Evolutionary conservation across 2,113 vertebrate species (phyloP), one percentile per base, ranked within the genome.

Genomic region (Thunnus maccoyii): DNA sequence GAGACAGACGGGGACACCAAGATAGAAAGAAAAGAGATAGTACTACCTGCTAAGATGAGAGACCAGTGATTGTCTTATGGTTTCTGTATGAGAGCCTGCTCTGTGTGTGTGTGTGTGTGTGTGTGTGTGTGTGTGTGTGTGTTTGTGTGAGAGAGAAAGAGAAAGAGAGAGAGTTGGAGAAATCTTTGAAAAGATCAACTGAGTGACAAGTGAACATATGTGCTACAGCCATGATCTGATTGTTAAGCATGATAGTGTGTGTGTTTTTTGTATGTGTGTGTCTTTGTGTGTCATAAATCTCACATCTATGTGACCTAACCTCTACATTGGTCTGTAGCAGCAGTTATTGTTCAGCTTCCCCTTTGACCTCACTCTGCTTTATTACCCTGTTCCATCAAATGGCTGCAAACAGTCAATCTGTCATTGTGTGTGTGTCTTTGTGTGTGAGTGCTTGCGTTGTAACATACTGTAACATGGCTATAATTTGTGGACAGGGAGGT

Each of bases 281-380:
- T 80, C 51, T 58, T 14, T 62, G 16, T 77, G 18, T 55, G 62
- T 72, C 69, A 84, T 90, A 84, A 81, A 88, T 79, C 60, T 22
- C 22, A 52, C 64, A 50, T 76, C 36, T 55, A 25, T 76, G 63
- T 72, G 63, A 55, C 68, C 17, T n/a, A 27, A 25, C 9, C 48
- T 55, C 63, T 30, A 69, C 66, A 51, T 64, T 78, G 72, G 30
- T 77, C 85, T 72, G 61, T 74, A 47, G 63, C 86, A 70, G 22
- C 77, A 67, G 69, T 71, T 83, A 88, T 86, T 92, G 87, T 78
- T 87, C 66, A 78, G 7, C 41, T 68, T 81, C 81, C 80, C 87
- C 82, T 88, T 80, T 89, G 80, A 90, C 83, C 88, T 73, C 72
- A 50, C 65, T 71, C 60, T 55, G 41, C 20, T 90, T 88, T 86